Base-by-base conservation (phyloP, 1,140 invertebrate species). In the Akabosia matsudoensis region DNA sequence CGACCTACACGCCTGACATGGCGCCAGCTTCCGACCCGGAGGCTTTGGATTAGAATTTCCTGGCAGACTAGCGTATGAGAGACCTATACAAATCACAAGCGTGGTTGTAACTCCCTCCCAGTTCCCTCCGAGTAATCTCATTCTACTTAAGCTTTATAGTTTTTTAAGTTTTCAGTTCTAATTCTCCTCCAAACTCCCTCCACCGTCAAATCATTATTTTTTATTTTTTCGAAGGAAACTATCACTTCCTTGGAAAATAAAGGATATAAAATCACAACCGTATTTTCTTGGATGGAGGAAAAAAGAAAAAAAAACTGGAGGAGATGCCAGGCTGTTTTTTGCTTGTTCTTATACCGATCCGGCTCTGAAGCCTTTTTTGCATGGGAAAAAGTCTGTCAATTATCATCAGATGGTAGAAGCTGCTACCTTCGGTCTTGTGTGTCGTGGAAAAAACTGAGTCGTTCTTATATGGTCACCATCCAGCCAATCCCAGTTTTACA, bases 1-100 rank as follows among this genome's bases (percentile, higher is more conserved):
- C 78, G 89, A 83, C 83, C 88, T 91, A 84, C 95, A 97, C 0
- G 92, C 90, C 82, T 91, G 90, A 84, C 95, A 97, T 13, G 91
- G 90, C 4, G 91, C 89, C 37, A 91, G 83, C 77, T 76, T 74
- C 16, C 72, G 74, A 78, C 74, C 77, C 33, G 73, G 70, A 37
- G 26, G 30, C 14, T 31, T 74, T 28, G 31, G 56, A 74, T n/a
- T 26, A 16, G 1, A 4, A 56, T 22, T 56, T 26, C 74, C 51
- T 33, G 52, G 33, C 54, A 54, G 52, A 75, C 70, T 51, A 51
- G 70, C 70, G 26, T 34, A 37, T 16, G 33, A 34, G 3, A 45
- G n/a, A 10, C 31, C 1, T 67, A 67, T 67, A 67, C 7, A 67
- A 1, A 30, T 2, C n/a, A 67, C 26, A 7, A 67, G 61, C 26